These are phyloP conservation scores for Dendropsophus ebraccatus DNA, from an alignment of 2,113 vertebrate species.

Conservation along the genomic window DNA sequence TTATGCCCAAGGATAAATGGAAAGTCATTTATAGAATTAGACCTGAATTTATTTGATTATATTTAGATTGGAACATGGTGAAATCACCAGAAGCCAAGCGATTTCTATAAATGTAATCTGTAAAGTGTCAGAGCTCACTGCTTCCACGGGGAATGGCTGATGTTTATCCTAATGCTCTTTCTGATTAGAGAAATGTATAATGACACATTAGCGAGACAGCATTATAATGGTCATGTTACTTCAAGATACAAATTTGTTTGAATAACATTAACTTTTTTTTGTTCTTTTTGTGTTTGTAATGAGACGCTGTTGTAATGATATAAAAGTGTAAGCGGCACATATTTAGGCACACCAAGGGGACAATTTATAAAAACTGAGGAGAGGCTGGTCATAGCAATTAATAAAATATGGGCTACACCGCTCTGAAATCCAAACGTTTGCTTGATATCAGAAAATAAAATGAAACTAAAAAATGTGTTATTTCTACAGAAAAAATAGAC, in stretches of 20 bases:
- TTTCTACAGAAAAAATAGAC: not conserved
- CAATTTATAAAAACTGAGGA: not conserved
- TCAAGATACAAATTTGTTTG: constrained; percentile 38
- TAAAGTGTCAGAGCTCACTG: constrained; percentile 13
- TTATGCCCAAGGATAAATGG: constrained; percentile 39
- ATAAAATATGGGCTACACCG: not conserved
- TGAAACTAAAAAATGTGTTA: not conserved
- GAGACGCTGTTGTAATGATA: not conserved
- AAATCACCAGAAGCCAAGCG: constrained; percentile 12
- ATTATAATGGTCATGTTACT: constrained; percentile 44
- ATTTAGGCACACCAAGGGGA: not conserved
- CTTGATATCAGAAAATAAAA: not conserved
- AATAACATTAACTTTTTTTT: constrained; percentile 5
- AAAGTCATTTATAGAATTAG: constrained; percentile 59
- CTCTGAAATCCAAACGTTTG: not conserved
- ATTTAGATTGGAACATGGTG: constrained; percentile 23
- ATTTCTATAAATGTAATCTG: constrained; percentile 53
- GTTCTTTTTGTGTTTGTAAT: not conserved
- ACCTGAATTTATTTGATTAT: constrained; percentile 46
- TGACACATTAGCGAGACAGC: constrained; percentile 31
- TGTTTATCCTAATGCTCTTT: constrained; percentile 55
- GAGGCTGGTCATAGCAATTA: not conserved
- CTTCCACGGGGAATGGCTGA: not conserved
- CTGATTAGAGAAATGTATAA: constrained; percentile 54
- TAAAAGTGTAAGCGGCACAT: not conserved